Conservation (phyloP, 1,140 invertebrate genomes). For the Mizuhopecten yessoensis region DNA sequence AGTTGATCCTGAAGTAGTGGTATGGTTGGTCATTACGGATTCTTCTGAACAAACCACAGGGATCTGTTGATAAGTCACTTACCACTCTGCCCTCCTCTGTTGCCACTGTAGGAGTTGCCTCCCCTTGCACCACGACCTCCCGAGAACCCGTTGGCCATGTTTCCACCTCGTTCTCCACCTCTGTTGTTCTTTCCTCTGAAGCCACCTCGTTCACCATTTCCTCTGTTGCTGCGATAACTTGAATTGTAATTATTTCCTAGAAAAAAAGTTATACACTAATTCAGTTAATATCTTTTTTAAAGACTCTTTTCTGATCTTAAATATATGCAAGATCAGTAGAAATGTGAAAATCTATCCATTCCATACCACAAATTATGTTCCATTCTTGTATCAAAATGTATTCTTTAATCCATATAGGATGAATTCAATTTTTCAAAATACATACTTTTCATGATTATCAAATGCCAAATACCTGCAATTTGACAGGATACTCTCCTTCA, state of each 20-base stretch:
- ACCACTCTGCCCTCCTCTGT: conserved; percentile 47
- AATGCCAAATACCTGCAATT: too few relatives aligned
- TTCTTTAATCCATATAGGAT: too few relatives aligned
- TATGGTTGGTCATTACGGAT: not conserved
- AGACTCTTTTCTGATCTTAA: too few relatives aligned
- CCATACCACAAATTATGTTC: too few relatives aligned
- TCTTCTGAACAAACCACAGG: not conserved
- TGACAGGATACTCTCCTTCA: too few relatives aligned
- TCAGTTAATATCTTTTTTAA: too few relatives aligned
- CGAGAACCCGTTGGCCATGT: conserved; percentile 68
- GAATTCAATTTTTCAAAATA: too few relatives aligned
- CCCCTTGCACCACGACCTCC: conserved; percentile 59
- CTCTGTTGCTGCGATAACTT: conserved; percentile 51
- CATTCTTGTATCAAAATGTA: too few relatives aligned
- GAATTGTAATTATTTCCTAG: conserved; percentile 53
- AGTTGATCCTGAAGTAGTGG: not conserved
- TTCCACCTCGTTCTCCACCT: conserved; percentile 66
- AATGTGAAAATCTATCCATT: too few relatives aligned
- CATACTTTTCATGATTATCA: too few relatives aligned
- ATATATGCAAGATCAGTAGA: too few relatives aligned
- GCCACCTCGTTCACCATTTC: conserved; percentile 55
- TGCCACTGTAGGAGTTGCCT: conserved; percentile 66
- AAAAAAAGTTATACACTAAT: too few relatives aligned
- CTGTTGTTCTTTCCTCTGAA: conserved; percentile 65
- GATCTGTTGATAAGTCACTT: not conserved